These are phyloP conservation scores for Pyrrhia umbra DNA, from an alignment of 2,888 invertebrate species.

Conservation along the genomic window DNA sequence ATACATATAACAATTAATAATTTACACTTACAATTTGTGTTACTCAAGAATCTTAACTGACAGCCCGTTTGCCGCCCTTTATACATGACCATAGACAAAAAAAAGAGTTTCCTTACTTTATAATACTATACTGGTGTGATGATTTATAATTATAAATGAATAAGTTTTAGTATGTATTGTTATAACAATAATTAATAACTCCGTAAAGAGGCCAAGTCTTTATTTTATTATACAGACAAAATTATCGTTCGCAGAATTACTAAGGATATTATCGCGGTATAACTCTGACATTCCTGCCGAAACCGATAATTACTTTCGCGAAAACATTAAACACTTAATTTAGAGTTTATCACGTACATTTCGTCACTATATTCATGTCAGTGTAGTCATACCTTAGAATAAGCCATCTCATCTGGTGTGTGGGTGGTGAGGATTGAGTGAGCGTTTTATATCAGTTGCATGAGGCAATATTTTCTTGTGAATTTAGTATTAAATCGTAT, in stretches of 20 bases:
- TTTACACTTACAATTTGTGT: no score
- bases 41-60: no score
- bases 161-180: no score
- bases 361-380: not conserved
- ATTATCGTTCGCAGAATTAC: not conserved
- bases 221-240: no score
- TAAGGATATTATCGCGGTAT: not conserved
- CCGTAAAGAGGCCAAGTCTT: no score
- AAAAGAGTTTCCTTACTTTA: no score
- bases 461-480: not conserved
- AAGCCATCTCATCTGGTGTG: not conserved
- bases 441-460: not conserved
- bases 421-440: not conserved
- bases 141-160: no score
- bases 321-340: slow-evolving; percentile 1
- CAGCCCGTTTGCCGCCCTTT: no score
- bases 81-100: no score
- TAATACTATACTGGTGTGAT: no score
- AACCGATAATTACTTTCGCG: slow-evolving; percentile 7
- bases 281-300: not conserved
- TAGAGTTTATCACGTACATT: not conserved
- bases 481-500: not conserved
- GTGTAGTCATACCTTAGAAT: slow-evolving; percentile 1
- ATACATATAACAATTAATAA: no score
- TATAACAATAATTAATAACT: no score